A percentile compares a stretch with the other conserved stretches of the same genome.
phyloP scores from a whole-genome alignment of 2,888 invertebrate genomes.

The Ceramica pisi region DNA sequence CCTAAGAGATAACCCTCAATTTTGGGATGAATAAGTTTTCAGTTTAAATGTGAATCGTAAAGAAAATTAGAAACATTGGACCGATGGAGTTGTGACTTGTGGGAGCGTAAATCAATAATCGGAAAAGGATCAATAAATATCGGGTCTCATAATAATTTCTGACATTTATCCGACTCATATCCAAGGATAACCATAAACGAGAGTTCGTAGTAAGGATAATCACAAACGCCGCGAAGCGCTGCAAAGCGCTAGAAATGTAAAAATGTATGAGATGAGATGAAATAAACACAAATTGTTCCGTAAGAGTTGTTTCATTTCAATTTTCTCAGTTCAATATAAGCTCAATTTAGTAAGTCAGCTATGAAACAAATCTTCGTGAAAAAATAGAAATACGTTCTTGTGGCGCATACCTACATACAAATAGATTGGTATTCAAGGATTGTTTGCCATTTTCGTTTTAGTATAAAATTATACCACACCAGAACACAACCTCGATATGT shows the following conservation, averaged over 20 bases:
- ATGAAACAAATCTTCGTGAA: not conserved
- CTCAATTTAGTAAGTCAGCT: slow-evolving; percentile 16
- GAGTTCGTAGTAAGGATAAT: not conserved
- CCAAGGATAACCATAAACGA: slow-evolving; percentile 8
- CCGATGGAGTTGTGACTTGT: not conserved
- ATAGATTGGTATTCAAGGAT: not conserved
- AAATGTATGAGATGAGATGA: slow-evolving; percentile 18
- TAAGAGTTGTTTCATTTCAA: slow-evolving; percentile 24
- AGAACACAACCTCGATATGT: not conserved
- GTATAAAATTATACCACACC: not conserved
- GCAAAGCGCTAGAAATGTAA: slow-evolving; percentile 1
- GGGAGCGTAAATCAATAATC: slow-evolving; percentile 19
- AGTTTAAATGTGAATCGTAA: slow-evolving; percentile 8
- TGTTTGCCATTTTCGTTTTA: not conserved
- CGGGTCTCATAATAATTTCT: not conserved
- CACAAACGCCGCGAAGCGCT: not conserved
- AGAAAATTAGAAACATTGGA: slow-evolving; percentile 1
- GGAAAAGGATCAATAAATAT: slow-evolving; percentile 9
- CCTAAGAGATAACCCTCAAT: slow-evolving; percentile 33
- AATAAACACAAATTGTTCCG: slow-evolving; percentile 28
- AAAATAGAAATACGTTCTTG: not conserved
- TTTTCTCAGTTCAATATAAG: slow-evolving; percentile 24
- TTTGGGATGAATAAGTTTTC: slow-evolving; percentile 26
- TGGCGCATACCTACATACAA: not conserved
- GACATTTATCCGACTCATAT: slow-evolving; percentile 10